Base-by-base conservation (phyloP, 2,888 invertebrate species). In the Cheilosia grossa region DNA sequence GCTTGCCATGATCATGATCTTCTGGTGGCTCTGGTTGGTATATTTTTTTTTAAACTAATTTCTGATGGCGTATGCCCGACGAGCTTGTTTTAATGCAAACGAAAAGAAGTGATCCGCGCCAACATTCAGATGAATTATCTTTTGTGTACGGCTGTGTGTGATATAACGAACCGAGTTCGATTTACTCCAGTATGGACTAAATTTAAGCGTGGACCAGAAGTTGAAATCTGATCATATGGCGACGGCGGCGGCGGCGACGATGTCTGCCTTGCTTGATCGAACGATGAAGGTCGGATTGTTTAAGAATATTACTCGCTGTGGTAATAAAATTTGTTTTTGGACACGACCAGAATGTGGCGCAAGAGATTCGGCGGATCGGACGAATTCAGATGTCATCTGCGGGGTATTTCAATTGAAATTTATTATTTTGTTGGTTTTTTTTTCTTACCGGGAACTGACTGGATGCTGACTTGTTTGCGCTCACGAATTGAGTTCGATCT, bases 201-300 rank as follows among this genome's bases (percentile, higher is more conserved):
- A 49, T 70, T 64, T 10, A 61, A 13, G 10, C 72, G 56, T 59
- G 40, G 63, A 74, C 73, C 75, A 81, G 75, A 77, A 81, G 66
- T 74, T 42, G 66, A 82, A 59, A 58, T 54, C 66, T 69, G 64
- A 61, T 79, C 58, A 40, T 70, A 58, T 56, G 24, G 58, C 33
- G 33, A 51, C 37, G 37, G 13, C 27, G 33, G 42, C 33, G 33
- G 44, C 37, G 37, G 13, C 19, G 27, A 6, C 27, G 27, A 27
- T 10, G 6, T 0, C 19, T 27, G 27, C 27, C 5, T 54, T 9
- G 33, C 54, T 78, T 73, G 13, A 75, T 75, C 70, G 66, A 51
- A 70, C 70, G 33, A 49, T 80, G 85, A 85, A 85, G 85, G 85
- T 80, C 85, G 75, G 66, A 75, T 85, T 80, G 80, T 30, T 85